Percentiles rank a stretch among this genome's conserved stretches.
Conservation (phyloP, 2,888 invertebrate genomes). For the Patella ulyssiponensis region DNA sequence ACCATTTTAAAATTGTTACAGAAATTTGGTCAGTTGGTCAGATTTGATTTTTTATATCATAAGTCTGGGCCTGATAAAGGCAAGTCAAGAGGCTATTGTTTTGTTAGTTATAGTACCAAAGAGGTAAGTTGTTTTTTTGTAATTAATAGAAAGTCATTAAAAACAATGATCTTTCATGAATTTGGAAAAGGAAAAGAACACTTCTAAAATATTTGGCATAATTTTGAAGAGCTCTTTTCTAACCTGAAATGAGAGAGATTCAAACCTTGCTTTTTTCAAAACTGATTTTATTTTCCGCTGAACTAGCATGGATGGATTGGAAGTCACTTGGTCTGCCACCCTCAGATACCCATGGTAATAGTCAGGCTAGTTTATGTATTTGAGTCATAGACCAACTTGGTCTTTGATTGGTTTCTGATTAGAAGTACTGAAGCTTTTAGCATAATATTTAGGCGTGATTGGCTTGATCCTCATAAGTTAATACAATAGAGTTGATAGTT, state of each 20-base stretch:
- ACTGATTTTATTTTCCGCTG: too few species aligned
- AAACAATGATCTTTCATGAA: neutral
- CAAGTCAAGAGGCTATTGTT: slow-evolving; percentile 93
- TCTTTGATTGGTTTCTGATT: too few species aligned
- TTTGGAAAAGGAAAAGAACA: neutral
- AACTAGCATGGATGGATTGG: too few species aligned
- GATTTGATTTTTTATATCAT: slow-evolving; percentile 96
- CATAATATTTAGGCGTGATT: too few species aligned
- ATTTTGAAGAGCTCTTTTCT: slow-evolving; percentile 3
- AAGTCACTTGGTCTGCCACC: too few species aligned
- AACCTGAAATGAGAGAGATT: neutral
- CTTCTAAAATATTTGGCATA: neutral
- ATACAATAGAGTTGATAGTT: too few species aligned
- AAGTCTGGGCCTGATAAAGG: slow-evolving; percentile 90
- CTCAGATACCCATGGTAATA: too few species aligned
- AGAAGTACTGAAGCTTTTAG: too few species aligned
- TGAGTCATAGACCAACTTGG: too few species aligned
- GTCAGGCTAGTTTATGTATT: too few species aligned
- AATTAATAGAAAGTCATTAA: neutral
- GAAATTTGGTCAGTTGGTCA: slow-evolving; percentile 92
- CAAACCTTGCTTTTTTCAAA: too few species aligned
- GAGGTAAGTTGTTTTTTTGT: slow-evolving; percentile 41
- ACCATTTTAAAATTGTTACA: slow-evolving; percentile 96
- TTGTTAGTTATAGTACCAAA: slow-evolving; percentile 82
- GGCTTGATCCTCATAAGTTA: too few species aligned